Evolutionary conservation across 2,888 invertebrate genomes (phyloP), one percentile per base, ranked within the genome.

Genomic region (Napeogenes sylphis): DNA sequence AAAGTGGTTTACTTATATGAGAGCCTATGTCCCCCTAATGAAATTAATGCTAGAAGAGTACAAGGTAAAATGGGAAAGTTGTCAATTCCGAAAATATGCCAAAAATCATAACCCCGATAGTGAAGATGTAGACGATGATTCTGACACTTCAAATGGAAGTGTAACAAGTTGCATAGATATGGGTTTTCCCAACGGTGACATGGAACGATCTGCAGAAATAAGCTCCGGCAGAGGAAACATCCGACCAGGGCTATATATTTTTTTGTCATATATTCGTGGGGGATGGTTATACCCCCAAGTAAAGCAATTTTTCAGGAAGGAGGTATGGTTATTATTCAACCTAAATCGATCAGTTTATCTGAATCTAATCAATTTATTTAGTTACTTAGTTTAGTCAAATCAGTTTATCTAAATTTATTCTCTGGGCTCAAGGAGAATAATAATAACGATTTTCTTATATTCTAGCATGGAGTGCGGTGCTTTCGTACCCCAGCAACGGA

Each of bases 231-330:
- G 32, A n/a, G 45, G 38, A 54, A 59, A 59, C 2, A 14, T 59
- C 8, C 32, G 21, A 4, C 30, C 35, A 3, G 59, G 54, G 12
- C 42, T 45, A 3, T 59, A 42, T 30, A 53, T 59, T 30, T 54
- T 59, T 13, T 45, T 59, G 6, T 59, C 59, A 8, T 54, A 45
- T 45, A 12, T 59, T 8, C 47, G 14, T 45, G 59, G 54, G n/a
- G 59, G 59, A n/a, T 59, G 59, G 59, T 51, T 30, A 13, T 59
- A 59, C 53, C 53, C 53, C 2, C 6, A 42, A n/a, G 13, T 45
- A 13, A 59, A 59, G 10, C 51, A 38, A 32, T 59, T 54, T n/a
- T 13, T 59, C 32, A 30, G 53, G 32, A 30, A 59, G 6, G 30
- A 53, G 51, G 59, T 59, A 59, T 32, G 21, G 1, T 21, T 21